Base-by-base conservation (phyloP, 92 coral and sea anemone genomes). In the Virgularia gustaviana region DNA sequence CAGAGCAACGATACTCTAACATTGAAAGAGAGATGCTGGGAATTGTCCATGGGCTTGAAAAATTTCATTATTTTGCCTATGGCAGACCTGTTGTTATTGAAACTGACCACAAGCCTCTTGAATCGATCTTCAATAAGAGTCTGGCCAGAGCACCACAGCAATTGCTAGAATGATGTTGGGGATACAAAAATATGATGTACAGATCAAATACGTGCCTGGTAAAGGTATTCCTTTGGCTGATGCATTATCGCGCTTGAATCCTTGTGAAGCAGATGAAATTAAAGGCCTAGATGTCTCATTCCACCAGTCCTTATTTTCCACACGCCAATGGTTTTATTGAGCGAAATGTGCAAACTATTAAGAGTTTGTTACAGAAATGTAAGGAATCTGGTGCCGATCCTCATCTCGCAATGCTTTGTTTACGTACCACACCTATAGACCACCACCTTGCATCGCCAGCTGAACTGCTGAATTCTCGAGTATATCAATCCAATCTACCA, bases 401-500 rank as follows among this genome's bases (percentile, higher is more conserved):
- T 10, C 84, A 77, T 20, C 56, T 77, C 24, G 95, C 87, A 11
- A 85, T 88, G 85, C 68, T 85, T 2, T 85, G 89, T 63, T 79
- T 88, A 12, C 72, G 78, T 16, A 82, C 79, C 31, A 88, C 85
- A 54, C 86, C 95, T 9, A 71, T 82, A 6, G 64, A 73, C 74
- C 87, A 79, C 30, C 36, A 53, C 19, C 31, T 82, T 15, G 83
- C 89, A 29, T 84, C 95, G 31, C 85, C 89, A 7, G 76, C 88
- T 23, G 88, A 81, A 51, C 71, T 84, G 38, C 44, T 81, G 30
- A 88, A 85, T 49, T 76, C 73, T 45, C 59, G 83, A 33, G 72
- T 78, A 15, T 80, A 88, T 57, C 84, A 88, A 77, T 76, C 87
- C 11, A 88, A 88, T 49, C 85, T 88, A 23, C 88, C 89, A 65